Percentiles rank a stretch among this genome's conserved stretches.
Conservation (phyloP, 2,113 vertebrate species). For the Ivindomyrus marchei region DNA sequence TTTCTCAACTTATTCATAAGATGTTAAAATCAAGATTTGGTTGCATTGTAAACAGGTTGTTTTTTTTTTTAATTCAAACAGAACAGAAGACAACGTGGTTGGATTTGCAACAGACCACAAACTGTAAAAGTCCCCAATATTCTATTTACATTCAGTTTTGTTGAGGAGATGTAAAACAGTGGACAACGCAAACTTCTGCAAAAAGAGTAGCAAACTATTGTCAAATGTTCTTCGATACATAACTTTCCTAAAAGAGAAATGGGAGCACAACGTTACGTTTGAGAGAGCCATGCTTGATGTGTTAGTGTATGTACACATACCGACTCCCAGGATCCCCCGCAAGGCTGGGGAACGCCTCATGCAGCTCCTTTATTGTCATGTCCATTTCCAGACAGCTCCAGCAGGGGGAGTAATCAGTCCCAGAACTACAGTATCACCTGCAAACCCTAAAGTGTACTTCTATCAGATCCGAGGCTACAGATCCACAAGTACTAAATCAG, state of each 20-base stretch:
- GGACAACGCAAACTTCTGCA: slow-evolving; percentile 56
- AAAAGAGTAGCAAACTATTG: slow-evolving; percentile 62
- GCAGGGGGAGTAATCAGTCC: slow-evolving; percentile 49
- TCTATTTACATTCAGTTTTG: slow-evolving; percentile 45
- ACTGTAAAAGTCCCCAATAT: slow-evolving; percentile 39
- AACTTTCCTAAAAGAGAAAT: slow-evolving; percentile 50
- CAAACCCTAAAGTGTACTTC: slow-evolving; percentile 31
- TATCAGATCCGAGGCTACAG: neutral
- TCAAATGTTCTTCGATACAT: slow-evolving; percentile 58
- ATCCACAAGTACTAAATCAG: neutral
- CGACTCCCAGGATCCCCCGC: neutral
- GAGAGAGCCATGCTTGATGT: slow-evolving; percentile 57
- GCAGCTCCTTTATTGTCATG: slow-evolving; percentile 44
- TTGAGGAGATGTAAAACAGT: slow-evolving; percentile 59
- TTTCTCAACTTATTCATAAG: slow-evolving; percentile 52
- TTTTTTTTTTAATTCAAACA: slow-evolving; percentile 45
- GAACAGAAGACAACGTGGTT: slow-evolving; percentile 32
- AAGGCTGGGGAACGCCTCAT: neutral
- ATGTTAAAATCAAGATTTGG: slow-evolving; percentile 53
- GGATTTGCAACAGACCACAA: slow-evolving; percentile 42
- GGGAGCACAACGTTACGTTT: slow-evolving; percentile 29
- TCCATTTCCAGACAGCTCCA: slow-evolving; percentile 50
- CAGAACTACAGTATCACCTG: slow-evolving; percentile 39
- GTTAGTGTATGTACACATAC: slow-evolving; percentile 42
- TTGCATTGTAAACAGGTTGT: slow-evolving; percentile 63